Conservation (phyloP, 2,113 vertebrate species). For the Chloebia gouldiae region DNA sequence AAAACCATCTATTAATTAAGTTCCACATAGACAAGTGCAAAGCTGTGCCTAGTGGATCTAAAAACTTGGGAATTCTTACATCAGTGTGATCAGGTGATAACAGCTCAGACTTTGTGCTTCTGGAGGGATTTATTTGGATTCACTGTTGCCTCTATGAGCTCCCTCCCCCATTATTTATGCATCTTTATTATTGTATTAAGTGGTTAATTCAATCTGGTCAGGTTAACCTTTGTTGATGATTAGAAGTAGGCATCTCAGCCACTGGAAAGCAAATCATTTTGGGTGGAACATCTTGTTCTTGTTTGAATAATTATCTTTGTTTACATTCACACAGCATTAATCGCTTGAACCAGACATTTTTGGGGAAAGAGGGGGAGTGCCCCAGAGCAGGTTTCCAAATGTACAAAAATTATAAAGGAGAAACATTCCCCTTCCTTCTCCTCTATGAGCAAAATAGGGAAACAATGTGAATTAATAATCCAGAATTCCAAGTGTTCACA, state of each 20-base stretch:
- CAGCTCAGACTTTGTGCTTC: constrained; percentile 37
- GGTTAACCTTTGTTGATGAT: constrained; percentile 37
- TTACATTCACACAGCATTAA: constrained; percentile 35
- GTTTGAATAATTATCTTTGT: constrained; percentile 60
- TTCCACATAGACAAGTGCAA: neutral
- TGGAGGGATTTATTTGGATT: neutral
- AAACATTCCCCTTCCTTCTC: neutral
- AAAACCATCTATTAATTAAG: neutral
- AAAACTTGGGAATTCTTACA: neutral
- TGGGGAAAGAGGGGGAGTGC: neutral
- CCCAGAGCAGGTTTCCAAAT: neutral
- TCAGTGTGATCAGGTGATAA: neutral
- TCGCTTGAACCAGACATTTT: neutral
- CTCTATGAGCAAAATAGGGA: neutral
- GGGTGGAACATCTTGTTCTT: constrained; percentile 48
- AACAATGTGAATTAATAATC: neutral
- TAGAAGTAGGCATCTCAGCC: neutral
- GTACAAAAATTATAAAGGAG: neutral
- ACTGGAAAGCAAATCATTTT: neutral
- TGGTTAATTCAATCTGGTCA: constrained; percentile 40
- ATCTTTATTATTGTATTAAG: constrained; percentile 10
- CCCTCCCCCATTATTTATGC: neutral
- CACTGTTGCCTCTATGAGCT: neutral
- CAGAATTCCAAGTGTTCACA: neutral
- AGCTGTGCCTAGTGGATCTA: neutral